Conservation (phyloP, 2,888 invertebrate genomes). For the Calliphora vomitoria region DNA sequence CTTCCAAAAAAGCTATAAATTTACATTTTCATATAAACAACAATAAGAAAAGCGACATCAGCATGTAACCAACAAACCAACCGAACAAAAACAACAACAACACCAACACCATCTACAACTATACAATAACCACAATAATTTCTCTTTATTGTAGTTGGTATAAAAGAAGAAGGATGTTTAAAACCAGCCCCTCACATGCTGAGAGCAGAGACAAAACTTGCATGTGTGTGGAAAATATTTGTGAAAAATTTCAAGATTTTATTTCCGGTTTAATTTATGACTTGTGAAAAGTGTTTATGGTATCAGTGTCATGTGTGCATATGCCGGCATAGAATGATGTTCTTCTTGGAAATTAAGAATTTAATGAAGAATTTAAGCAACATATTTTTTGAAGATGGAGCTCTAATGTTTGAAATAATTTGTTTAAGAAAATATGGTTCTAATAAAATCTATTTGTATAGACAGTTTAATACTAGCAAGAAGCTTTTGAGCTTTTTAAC, state of each 20-base stretch:
- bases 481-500: too few species aligned
- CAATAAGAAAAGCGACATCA: constrained; percentile 38
- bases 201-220: not conserved
- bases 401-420: too few species aligned
- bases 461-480: too few species aligned
- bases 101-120: constrained; percentile 36
- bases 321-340: not conserved
- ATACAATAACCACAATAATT: constrained; percentile 67
- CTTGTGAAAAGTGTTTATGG: constrained; percentile 31
- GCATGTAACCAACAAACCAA: constrained; percentile 55
- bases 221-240: not conserved
- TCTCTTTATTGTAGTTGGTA: constrained; percentile 53
- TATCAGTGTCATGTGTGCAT: not conserved
- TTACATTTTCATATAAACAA: constrained; percentile 59
- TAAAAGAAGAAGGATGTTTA: constrained; percentile 19
- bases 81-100: constrained; percentile 37
- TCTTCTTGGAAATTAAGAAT: not conserved
- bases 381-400: too few species aligned
- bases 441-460: too few species aligned
- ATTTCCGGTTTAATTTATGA: constrained; percentile 59
- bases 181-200: not conserved
- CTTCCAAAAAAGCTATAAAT: constrained; percentile 58
- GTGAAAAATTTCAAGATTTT: constrained; percentile 42
- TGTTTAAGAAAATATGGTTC: too few species aligned
- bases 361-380: too few species aligned